phyloP scores from a whole-genome alignment of 2,113 vertebrate genomes.

The Cottus gobio region DNA sequence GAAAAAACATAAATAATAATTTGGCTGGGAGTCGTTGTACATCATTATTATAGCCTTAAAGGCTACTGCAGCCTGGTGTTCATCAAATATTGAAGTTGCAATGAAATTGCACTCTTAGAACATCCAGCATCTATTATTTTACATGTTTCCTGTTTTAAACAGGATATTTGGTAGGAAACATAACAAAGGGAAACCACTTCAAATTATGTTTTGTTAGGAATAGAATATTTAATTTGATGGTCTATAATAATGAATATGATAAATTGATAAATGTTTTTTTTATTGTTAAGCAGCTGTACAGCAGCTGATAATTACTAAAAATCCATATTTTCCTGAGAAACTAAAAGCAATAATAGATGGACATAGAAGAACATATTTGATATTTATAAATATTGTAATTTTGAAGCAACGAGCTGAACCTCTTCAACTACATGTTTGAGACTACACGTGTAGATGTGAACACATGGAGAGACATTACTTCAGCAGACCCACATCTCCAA shows the following conservation, averaged over 20 bases:
- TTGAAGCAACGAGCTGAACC: background rate
- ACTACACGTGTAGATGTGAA: background rate
- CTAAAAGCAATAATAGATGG: background rate
- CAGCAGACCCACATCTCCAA: background rate
- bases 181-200: background rate
- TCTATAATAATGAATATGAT: background rate
- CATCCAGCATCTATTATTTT: background rate
- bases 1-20: background rate
- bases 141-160: background rate
- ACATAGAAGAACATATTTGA: background rate
- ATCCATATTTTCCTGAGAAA: background rate
- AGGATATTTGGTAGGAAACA: background rate
- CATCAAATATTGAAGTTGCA: constrained; percentile 41
- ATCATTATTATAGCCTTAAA: constrained; percentile 36
- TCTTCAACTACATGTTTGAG: background rate
- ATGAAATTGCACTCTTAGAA: constrained; percentile 29
- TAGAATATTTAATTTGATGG: background rate
- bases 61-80: constrained; percentile 3
- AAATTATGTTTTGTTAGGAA: background rate
- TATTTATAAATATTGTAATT: background rate
- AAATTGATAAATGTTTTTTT: background rate
- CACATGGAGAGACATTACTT: background rate
- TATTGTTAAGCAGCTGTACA: background rate
- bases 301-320: background rate
- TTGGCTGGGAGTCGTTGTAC: constrained; percentile 13